Evolutionary conservation across 2,888 invertebrate genomes (phyloP).

Genomic region (Schrankia costaestrigalis): DNA sequence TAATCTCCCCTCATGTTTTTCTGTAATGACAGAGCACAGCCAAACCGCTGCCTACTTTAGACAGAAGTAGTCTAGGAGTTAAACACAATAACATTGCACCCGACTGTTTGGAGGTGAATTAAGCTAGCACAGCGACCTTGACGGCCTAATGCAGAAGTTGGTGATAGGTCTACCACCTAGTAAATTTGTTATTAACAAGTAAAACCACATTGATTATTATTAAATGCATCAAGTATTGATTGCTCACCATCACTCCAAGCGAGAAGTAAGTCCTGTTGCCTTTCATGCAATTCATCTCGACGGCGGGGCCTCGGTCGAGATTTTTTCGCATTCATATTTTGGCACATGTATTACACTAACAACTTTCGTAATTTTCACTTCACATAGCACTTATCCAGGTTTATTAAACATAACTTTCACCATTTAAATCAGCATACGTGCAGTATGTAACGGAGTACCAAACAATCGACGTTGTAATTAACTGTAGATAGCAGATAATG

Average conservation of each 20-base stretch:
- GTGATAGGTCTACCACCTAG: too few relatives aligned
- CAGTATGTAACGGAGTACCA: conserved; percentile 51
- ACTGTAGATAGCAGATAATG: conserved; percentile 63
- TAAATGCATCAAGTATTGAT: too few relatives aligned
- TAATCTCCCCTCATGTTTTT: too few relatives aligned
- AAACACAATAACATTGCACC: too few relatives aligned
- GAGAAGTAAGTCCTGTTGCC: conserved; percentile 64
- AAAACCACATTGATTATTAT: too few relatives aligned
- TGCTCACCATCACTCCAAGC: conserved; percentile 73
- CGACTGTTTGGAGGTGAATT: too few relatives aligned
- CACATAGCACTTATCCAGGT: conserved; percentile 42
- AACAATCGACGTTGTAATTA: conserved; percentile 59
- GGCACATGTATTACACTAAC: conserved; percentile 29
- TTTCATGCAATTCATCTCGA: conserved; percentile 63
- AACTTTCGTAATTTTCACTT: conserved; percentile 36
- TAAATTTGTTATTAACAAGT: too few relatives aligned
- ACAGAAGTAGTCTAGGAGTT: too few relatives aligned
- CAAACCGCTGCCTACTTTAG: too few relatives aligned
- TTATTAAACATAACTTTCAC: conserved; percentile 41
- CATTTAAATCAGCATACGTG: conserved; percentile 58
- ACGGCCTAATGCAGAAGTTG: too few relatives aligned
- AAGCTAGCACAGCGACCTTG: too few relatives aligned
- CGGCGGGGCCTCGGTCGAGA: conserved; percentile 62
- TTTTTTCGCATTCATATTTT: conserved; percentile 58
- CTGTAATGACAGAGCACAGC: too few relatives aligned